Evolutionary conservation across 2,797 vertebrate genomes (phyloP), one percentile per base, ranked within the genome.

Genomic region (Premnoplex brunnescens): DNA sequence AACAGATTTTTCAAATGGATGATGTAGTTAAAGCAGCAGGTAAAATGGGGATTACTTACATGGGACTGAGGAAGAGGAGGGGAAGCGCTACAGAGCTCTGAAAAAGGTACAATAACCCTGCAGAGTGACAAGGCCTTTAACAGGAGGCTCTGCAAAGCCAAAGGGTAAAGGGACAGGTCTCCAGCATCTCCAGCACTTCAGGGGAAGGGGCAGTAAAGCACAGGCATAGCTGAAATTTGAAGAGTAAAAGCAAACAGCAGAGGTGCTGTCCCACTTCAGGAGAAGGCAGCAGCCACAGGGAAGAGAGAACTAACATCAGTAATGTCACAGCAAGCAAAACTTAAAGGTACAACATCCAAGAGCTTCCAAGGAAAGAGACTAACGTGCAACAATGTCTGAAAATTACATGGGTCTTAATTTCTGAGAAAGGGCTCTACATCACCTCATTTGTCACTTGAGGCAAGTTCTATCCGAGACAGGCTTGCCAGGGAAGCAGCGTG

Each of bases 1-100:
- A 93, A 96, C 10, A 16, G 85, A 93, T 88, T 94, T 94, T 95
- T 94, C 49, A 51, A 86, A 78, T 0, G 0, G 68, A 43, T 71
- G 37, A 90, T 71, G 80, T 39, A 81, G 80, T 52, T 84, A 79
- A 88, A 94, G 85, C 30, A 82, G 77, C 7, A 79, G 74, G 77
- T 78, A 93, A 88, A 92, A 95, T 10, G 28, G 63, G 82, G 72
- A 75, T 78, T 76, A 67, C 75, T 80, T 55, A 37, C 19, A 77
- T 1, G 16, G 55, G 54, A 91, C 63, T 37, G 74, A 48, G 73
- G 56, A 77, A 60, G 36, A 77, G 66, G 46, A 79, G 14, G n/a
- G 6, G 1, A 83, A 75, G 58, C 5, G 39, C 46, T 72, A 39
- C 9, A 59, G 52, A 71, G 41, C 56, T 83, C 30, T 36, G 49